These are phyloP conservation scores for Desmophyllum pertusum DNA, from an alignment of 92 coral and sea anemone genomes.

Conservation along the genomic window DNA sequence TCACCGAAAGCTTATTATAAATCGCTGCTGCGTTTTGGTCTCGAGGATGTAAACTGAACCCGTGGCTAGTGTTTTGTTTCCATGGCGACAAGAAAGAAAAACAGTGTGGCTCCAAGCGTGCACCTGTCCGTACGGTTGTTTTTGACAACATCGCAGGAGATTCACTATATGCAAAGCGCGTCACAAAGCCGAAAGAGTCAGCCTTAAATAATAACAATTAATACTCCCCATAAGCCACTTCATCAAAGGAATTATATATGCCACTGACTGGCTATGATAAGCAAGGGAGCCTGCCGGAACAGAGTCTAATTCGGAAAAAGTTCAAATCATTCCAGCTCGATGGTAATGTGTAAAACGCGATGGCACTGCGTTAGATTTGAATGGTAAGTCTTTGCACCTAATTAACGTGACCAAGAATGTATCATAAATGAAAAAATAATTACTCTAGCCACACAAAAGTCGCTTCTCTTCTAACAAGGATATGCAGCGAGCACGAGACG, in stretches of 20 bases:
- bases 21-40: not conserved
- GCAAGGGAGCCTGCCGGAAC: not conserved
- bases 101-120: constrained; percentile 17
- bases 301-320: not conserved
- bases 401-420: constrained; percentile 6
- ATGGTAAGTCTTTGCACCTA: constrained; percentile 34
- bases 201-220: constrained; percentile 29
- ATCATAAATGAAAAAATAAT: constrained; percentile 15
- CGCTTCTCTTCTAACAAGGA: constrained; percentile 8
- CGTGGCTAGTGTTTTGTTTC: constrained; percentile 55
- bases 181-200: constrained; percentile 31
- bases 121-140: constrained; percentile 54
- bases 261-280: constrained; percentile 1
- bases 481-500: not conserved
- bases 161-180: constrained; percentile 13
- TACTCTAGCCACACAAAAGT: constrained; percentile 6
- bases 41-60: no score
- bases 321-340: not conserved
- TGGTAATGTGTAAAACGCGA: no score
- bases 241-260: not conserved
- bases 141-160: constrained; percentile 20
- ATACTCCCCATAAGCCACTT: constrained; percentile 6
- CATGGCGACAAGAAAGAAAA: constrained; percentile 48
- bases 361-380: no score
- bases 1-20: not conserved